Evolutionary conservation across 2,888 invertebrate species (phyloP).

Genomic region (Acronicta aceris): DNA sequence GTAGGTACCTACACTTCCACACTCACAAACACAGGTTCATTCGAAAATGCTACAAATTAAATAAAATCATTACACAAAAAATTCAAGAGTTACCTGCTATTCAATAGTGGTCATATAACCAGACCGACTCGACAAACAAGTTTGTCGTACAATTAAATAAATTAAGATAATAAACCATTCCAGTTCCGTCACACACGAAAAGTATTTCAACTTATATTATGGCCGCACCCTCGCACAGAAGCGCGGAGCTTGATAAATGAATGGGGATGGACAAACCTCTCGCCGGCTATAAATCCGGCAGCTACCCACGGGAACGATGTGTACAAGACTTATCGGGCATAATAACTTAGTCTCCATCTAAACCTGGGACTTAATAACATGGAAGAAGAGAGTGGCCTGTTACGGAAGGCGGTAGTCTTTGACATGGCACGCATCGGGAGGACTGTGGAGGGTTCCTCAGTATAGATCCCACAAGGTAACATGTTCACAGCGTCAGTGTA

Average conservation of each 20-base stretch:
- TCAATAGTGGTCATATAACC: too few species aligned
- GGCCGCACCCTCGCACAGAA: slow-evolving; percentile 38
- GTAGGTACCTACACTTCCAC: too few species aligned
- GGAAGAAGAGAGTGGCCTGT: not conserved
- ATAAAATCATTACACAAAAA: too few species aligned
- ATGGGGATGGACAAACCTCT: slow-evolving; percentile 43
- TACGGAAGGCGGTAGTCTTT: too few species aligned
- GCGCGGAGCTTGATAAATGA: slow-evolving; percentile 58
- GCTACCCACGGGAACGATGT: slow-evolving; percentile 39
- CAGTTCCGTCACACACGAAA: not conserved
- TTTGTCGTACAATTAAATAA: not conserved
- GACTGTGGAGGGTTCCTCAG: too few species aligned
- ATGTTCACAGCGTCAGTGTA: too few species aligned
- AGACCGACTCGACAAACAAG: too few species aligned
- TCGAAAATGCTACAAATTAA: too few species aligned
- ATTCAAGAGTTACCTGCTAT: too few species aligned
- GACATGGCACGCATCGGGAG: too few species aligned
- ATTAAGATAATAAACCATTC: not conserved
- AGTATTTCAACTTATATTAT: slow-evolving; percentile 7
- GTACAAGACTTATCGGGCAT: slow-evolving; percentile 42
- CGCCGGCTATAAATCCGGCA: slow-evolving; percentile 48
- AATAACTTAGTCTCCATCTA: slow-evolving; percentile 33
- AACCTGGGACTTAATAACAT: not conserved
- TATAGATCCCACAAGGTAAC: too few species aligned
- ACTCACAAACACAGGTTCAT: too few species aligned